These are phyloP conservation scores for Bicyclus anynana DNA, from an alignment of 1,140 invertebrate genomes.

Conservation along the genomic window DNA sequence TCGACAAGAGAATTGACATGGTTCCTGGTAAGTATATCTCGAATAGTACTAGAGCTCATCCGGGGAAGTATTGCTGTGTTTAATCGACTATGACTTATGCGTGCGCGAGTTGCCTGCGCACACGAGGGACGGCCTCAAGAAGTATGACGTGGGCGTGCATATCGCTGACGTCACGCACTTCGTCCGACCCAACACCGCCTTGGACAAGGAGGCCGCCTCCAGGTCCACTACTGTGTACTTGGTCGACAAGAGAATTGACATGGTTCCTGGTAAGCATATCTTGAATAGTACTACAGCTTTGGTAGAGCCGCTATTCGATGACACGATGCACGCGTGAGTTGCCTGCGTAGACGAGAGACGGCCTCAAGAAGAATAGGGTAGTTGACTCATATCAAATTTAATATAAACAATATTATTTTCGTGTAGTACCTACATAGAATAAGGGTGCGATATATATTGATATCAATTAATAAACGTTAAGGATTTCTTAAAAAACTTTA, in stretches of 20 bases:
- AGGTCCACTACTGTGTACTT: slow-evolving; percentile 94
- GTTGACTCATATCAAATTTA: too few species aligned
- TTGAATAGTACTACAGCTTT: too few species aligned
- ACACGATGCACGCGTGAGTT: slow-evolving; percentile 92
- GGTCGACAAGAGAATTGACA: slow-evolving; percentile 92
- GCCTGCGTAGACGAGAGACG: slow-evolving; percentile 86
- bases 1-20: slow-evolving; percentile 94
- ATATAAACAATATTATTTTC: too few species aligned
- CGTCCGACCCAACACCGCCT: slow-evolving; percentile 90
- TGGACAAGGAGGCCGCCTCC: slow-evolving; percentile 92
- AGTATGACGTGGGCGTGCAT: slow-evolving; percentile 89
- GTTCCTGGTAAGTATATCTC: slow-evolving; percentile 80
- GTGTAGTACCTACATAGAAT: slow-evolving; percentile 90
- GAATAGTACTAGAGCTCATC: too few species aligned
- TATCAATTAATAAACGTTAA: too few species aligned
- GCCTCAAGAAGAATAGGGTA: slow-evolving; percentile 74
- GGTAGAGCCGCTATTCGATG: slow-evolving; percentile 86
- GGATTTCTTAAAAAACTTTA: too few species aligned
- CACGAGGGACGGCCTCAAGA: slow-evolving; percentile 80
- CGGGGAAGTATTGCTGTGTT: background rate
- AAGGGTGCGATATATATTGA: slow-evolving; percentile 61
- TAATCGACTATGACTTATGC: slow-evolving; percentile 95
- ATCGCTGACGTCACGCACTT: slow-evolving; percentile 98
- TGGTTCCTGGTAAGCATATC: slow-evolving; percentile 84
- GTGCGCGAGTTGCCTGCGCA: slow-evolving; percentile 86